Conservation (phyloP, 23 tunicate species). For the Diplosoma virens region DNA sequence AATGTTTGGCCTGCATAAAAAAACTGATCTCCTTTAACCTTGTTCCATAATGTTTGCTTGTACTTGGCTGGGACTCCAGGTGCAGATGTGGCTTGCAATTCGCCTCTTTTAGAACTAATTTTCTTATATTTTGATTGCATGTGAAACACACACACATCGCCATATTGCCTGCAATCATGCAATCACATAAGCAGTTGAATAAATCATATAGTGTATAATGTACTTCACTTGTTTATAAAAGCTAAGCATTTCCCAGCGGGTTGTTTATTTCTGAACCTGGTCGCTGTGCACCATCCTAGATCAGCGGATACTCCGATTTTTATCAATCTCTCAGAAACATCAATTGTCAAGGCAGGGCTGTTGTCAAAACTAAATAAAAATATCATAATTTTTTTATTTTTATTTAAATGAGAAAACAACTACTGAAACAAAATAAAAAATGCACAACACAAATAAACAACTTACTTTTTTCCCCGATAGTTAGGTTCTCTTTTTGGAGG, state of each 20-base stretch:
- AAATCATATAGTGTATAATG: neutral
- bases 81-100: slow-evolving; percentile 63
- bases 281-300: slow-evolving; percentile 92
- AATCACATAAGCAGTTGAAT: neutral
- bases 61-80: slow-evolving; percentile 66
- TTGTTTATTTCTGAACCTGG: slow-evolving; percentile 71
- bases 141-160: slow-evolving; percentile 78
- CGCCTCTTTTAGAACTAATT: slow-evolving; percentile 63
- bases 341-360: slow-evolving; percentile 86
- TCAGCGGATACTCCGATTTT: slow-evolving; percentile 77
- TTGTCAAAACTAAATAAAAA: slow-evolving; percentile 40
- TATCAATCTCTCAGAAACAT: slow-evolving; percentile 67
- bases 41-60: slow-evolving; percentile 58
- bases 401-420: no score
- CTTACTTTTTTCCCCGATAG: no score
- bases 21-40: slow-evolving; percentile 85
- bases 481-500: slow-evolving; percentile 86
- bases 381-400: no score
- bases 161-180: slow-evolving; percentile 38
- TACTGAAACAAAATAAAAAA: no score
- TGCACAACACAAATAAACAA: no score
- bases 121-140: slow-evolving; percentile 84
- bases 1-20: slow-evolving; percentile 88
- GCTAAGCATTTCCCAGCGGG: slow-evolving; percentile 84
- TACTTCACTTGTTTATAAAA: slow-evolving; percentile 67